These are phyloP conservation scores for Pseudanteris insignis DNA, from an alignment of 2,888 invertebrate species.

Conservation along the genomic window DNA sequence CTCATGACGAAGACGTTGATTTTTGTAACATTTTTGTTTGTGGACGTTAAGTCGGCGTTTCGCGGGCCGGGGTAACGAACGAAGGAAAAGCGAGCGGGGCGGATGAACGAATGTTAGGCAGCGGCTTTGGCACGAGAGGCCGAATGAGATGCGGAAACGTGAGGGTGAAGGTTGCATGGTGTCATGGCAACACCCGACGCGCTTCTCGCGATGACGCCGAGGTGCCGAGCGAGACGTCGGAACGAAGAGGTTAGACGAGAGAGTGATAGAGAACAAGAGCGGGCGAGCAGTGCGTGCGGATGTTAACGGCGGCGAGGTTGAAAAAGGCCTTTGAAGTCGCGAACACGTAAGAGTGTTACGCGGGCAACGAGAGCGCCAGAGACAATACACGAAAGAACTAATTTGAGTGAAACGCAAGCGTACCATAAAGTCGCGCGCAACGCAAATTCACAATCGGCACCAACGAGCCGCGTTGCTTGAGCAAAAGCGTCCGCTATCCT, in stretches of 20 bases:
- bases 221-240: neutral
- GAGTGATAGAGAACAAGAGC: conserved; percentile 9
- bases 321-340: conserved; percentile 50
- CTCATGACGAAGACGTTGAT: no score
- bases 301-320: conserved; percentile 41
- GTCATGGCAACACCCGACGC: conserved; percentile 64
- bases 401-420: conserved; percentile 45
- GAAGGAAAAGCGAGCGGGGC: no score
- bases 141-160: conserved; percentile 53
- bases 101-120: conserved; percentile 32
- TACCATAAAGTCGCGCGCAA: conserved; percentile 35
- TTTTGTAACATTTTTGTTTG: no score
- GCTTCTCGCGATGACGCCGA: neutral
- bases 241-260: no score
- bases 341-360: conserved; percentile 54
- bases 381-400: conserved; percentile 46
- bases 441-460: conserved; percentile 43
- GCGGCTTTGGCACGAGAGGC: conserved; percentile 33
- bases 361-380: conserved; percentile 29
- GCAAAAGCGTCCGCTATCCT: conserved; percentile 28
- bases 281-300: conserved; percentile 37
- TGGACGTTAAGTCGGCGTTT: no score
- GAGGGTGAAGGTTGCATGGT: conserved; percentile 60
- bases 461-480: conserved; percentile 26
- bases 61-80: no score